phyloP scores from a whole-genome alignment of 1,140 invertebrate species.

The Drosophila truncata region DNA sequence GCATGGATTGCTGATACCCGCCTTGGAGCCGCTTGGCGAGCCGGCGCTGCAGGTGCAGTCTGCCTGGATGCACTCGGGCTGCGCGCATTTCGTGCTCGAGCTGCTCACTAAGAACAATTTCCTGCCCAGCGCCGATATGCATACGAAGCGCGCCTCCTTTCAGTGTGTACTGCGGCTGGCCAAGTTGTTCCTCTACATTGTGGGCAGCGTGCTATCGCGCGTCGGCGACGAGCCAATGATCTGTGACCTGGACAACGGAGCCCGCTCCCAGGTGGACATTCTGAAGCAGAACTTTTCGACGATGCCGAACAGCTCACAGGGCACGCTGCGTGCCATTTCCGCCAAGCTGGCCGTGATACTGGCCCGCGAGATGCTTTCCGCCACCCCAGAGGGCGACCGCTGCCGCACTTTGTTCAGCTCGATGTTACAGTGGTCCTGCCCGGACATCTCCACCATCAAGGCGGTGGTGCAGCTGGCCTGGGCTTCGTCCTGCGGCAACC shows the following conservation, averaged over 20 bases:
- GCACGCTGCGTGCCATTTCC: slow-evolving; percentile 90
- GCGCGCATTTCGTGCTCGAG: slow-evolving; percentile 92
- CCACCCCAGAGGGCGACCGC: slow-evolving; percentile 85
- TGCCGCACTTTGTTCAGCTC: slow-evolving; percentile 86
- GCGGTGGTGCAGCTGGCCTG: slow-evolving; percentile 92
- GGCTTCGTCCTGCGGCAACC: slow-evolving; percentile 90
- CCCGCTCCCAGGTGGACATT: slow-evolving; percentile 83
- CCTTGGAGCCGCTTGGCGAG: slow-evolving; percentile 92
- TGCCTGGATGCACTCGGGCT: slow-evolving; percentile 90
- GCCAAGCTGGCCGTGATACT: slow-evolving; percentile 90
- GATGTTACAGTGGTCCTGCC: slow-evolving; percentile 88
- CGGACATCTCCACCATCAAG: slow-evolving; percentile 89
- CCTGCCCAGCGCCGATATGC: slow-evolving; percentile 92
- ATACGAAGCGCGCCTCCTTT: slow-evolving; percentile 94
- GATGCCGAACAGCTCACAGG: slow-evolving; percentile 87
- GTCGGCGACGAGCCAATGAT: slow-evolving; percentile 82
- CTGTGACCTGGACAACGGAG: slow-evolving; percentile 70
- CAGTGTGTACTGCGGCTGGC: slow-evolving; percentile 94
- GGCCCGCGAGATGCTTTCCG: slow-evolving; percentile 87
- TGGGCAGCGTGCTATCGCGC: slow-evolving; percentile 88
- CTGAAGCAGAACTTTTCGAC: slow-evolving; percentile 85
- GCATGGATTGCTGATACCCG: slow-evolving; percentile 96
- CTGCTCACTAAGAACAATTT: slow-evolving; percentile 96
- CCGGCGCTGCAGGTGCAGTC: slow-evolving; percentile 94
- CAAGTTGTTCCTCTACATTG: slow-evolving; percentile 94